Percentiles rank a stretch among this genome's conserved stretches.
phyloP scores from a whole-genome alignment of 2,888 invertebrate genomes.

The Coleophora deauratella region DNA sequence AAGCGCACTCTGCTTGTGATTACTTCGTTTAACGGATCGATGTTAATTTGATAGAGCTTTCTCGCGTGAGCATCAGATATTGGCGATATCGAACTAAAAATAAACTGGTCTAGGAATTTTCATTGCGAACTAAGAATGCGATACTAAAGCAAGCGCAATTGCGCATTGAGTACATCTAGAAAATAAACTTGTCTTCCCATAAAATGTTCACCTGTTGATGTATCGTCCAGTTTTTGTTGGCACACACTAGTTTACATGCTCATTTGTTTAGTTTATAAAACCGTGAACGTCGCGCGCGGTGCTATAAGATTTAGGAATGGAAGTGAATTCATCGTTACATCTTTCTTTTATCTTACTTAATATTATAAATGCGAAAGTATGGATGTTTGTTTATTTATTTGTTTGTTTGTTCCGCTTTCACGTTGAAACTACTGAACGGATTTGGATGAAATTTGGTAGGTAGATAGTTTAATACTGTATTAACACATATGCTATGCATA shows the following conservation, averaged over 20 bases:
- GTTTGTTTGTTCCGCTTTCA: too few species aligned
- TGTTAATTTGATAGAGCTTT: conserved; percentile 29
- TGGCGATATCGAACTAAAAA: conserved; percentile 35
- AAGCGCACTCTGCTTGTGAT: conserved; percentile 23
- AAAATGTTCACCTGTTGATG: conserved; percentile 36
- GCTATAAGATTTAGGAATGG: too few species aligned
- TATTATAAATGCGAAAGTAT: too few species aligned
- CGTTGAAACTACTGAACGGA: too few species aligned
- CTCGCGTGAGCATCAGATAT: conserved; percentile 35
- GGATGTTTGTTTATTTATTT: too few species aligned
- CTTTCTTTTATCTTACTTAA: too few species aligned
- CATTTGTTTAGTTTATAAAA: conserved; percentile 1
- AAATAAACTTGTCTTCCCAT: conserved; percentile 32
- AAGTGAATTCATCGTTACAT: too few species aligned
- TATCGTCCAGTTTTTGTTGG: conserved; percentile 26
- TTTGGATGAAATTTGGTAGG: too few species aligned
- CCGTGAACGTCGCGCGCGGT: too few species aligned
- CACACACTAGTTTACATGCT: conserved; percentile 12
- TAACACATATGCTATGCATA: too few species aligned
- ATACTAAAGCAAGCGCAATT: conserved; percentile 18
- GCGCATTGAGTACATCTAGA: too few species aligned
- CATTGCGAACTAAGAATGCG: conserved; percentile 35
- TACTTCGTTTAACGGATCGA: conserved; percentile 24
- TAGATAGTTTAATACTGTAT: too few species aligned
- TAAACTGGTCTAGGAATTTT: conserved; percentile 39